Evolutionary conservation across 2,113 vertebrate species (phyloP).

Genomic region (Syngnathus typhle): DNA sequence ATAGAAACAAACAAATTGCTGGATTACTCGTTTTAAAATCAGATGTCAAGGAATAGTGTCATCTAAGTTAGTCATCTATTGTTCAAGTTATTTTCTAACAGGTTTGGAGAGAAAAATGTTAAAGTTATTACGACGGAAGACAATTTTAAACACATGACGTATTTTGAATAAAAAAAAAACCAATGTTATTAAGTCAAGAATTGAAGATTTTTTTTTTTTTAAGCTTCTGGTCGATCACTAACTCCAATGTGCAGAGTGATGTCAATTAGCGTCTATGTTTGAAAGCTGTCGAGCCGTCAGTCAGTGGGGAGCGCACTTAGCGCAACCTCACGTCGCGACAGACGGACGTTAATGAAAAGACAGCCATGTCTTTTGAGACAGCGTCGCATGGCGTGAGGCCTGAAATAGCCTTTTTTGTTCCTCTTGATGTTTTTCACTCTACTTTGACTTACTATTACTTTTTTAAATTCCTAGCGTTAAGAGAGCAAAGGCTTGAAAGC

Average conservation of each 20-base stretch:
- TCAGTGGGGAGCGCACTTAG: neutral
- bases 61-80: neutral
- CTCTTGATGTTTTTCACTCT: neutral
- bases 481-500: conserved; percentile 1
- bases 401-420: conserved; percentile 4
- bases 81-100: neutral
- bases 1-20: no score
- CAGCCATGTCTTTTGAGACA: conserved; percentile 1
- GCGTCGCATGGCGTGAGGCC: neutral
- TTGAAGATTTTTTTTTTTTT: neutral
- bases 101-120: neutral
- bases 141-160: no score
- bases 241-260: neutral
- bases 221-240: neutral
- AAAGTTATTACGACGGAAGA: neutral
- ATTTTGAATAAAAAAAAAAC: neutral
- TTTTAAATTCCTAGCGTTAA: neutral
- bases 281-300: neutral
- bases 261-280: neutral
- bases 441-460: neutral
- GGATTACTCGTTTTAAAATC: neutral
- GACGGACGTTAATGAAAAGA: neutral
- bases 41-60: neutral
- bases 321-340: conserved; percentile 5
- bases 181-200: neutral